Evolutionary conservation across 2,113 vertebrate species (phyloP).

Genomic region (Crotalus horridus): DNA sequence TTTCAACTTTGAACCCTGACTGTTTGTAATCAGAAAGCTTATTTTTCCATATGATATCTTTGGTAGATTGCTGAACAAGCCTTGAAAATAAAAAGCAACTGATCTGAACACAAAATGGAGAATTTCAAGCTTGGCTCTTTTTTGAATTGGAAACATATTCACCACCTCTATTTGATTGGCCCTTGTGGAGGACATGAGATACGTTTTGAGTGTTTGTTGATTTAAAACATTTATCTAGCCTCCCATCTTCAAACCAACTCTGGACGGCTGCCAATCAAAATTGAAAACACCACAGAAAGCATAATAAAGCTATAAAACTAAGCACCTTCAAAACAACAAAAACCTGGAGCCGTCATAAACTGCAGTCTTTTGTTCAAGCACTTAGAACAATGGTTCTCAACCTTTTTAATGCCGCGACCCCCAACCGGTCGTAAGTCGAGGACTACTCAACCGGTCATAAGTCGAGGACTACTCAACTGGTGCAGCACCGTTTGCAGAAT

Average conservation of each 20-base stretch:
- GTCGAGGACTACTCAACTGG: no score
- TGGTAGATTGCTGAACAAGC: background rate
- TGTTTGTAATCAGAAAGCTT: background rate
- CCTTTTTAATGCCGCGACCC: no score
- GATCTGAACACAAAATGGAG: background rate
- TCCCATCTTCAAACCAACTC: background rate
- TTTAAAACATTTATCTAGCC: background rate
- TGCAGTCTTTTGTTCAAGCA: background rate
- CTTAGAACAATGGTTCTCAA: background rate
- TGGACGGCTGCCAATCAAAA: background rate
- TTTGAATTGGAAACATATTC: background rate
- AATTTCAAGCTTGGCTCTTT: background rate
- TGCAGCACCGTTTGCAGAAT: no score
- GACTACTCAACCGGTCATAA: no score
- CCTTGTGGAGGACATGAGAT: background rate
- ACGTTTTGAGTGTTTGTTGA: background rate
- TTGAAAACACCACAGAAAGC: background rate
- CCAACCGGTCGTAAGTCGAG: no score
- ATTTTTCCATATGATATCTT: background rate
- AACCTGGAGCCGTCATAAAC: no score
- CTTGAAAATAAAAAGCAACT: background rate
- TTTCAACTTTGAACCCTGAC: background rate
- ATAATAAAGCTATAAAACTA: background rate
- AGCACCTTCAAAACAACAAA: background rate
- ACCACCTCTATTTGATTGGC: background rate